phyloP scores from a whole-genome alignment of 2,888 invertebrate species.

The Neuroscelio doddi region DNA sequence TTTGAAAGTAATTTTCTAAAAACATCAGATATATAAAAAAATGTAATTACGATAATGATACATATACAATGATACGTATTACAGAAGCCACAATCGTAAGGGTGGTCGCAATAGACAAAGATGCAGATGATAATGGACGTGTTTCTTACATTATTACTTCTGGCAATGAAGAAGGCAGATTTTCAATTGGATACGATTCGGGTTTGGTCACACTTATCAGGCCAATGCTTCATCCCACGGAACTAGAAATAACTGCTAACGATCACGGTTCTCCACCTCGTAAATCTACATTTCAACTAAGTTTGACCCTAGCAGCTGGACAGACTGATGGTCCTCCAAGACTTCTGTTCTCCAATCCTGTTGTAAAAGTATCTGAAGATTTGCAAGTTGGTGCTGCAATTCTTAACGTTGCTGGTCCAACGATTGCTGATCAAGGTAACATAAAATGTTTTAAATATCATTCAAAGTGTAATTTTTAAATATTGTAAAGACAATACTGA shows the following conservation, averaged over 20 bases:
- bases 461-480: too few species aligned
- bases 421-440: slow-evolving; percentile 80
- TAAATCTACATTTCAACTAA: slow-evolving; percentile 79
- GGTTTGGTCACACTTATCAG: slow-evolving; percentile 85
- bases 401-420: slow-evolving; percentile 83
- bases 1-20: slow-evolving; percentile 23
- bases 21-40: too few species aligned
- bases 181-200: slow-evolving; percentile 85
- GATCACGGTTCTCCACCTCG: slow-evolving; percentile 88
- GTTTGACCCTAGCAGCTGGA: slow-evolving; percentile 78
- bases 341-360: slow-evolving; percentile 83
- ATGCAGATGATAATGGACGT: slow-evolving; percentile 89
- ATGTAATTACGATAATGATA: slow-evolving; percentile 50
- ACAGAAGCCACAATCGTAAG: slow-evolving; percentile 69
- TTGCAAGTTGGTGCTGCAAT: slow-evolving; percentile 84
- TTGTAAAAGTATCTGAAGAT: slow-evolving; percentile 85
- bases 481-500: too few species aligned
- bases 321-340: slow-evolving; percentile 87
- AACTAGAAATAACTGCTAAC: slow-evolving; percentile 87
- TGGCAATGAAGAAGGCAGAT: slow-evolving; percentile 87
- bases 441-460: not conserved
- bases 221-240: slow-evolving; percentile 74
- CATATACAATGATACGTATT: slow-evolving; percentile 27
- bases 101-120: slow-evolving; percentile 88
- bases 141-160: slow-evolving; percentile 88